Evolutionary conservation across 2,113 vertebrate species (phyloP), one percentile per base, ranked within the genome.

Genomic region (Corythoichthys intestinalis): DNA sequence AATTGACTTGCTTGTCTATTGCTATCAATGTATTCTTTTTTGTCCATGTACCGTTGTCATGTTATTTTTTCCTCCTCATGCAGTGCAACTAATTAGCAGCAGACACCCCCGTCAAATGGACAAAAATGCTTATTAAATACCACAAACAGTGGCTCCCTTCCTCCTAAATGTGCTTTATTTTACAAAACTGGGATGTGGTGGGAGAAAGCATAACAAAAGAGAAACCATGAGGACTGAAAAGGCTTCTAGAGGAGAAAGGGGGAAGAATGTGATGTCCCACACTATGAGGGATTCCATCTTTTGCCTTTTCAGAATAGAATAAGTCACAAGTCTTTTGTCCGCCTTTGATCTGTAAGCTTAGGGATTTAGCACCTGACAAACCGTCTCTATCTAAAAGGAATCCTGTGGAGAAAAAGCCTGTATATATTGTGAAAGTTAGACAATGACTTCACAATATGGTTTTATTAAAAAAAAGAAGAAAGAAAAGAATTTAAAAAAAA

Each of bases 321-420:
- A 88, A 89, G 90, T 88, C 86, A 86, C 83, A 84, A 87, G 84
- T 82, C 78, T 86, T 90, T 88, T 87, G 86, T 87, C 78, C 69
- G 74, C 54, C 84, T 90, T 87, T 91, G 88, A 91, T 91, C 85
- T 87, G 67, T 62, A 67, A 59, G 85, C 82, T 81, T 64, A 71
- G 78, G 84, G 85, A 88, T 89, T 86, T 87, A 86, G 88, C 81
- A 89, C 83, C 88, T 90, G 87, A 90, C 90, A 89, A 84, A 82
- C 82, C 76, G 68, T 78, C 79, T 84, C 83, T 67, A 79, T 86
- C 77, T 87, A 81, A 84, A 84, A 86, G 78, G 69, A 85, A 67
- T 70, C 86, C 75, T 76, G 81, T 66, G 9, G 81, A 83, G 83
- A 79, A 74, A 81, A 69, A 72, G 76, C 75, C 68, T 44, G 35